Percentiles rank a stretch among this genome's conserved stretches.
Evolutionary conservation across 2,888 invertebrate species (phyloP).

Genomic region (Hyppa rectilinea): DNA sequence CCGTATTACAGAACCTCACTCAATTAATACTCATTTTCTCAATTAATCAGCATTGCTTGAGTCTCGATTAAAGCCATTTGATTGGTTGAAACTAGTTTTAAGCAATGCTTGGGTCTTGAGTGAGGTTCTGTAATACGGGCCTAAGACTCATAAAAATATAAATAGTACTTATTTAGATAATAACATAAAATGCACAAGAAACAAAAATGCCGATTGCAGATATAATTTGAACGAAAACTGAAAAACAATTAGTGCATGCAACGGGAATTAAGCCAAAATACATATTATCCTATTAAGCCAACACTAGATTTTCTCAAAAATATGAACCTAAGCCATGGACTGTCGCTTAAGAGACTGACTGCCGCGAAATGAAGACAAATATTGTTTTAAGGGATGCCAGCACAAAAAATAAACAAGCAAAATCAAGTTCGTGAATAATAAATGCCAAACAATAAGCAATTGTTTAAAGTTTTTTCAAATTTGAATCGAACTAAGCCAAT

Average conservation of each 20-base stretch:
- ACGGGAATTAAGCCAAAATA: neutral
- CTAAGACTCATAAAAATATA: too few species aligned
- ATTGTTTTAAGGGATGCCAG: slow-evolving; percentile 16
- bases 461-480: slow-evolving; percentile 4
- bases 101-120: too few species aligned
- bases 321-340: neutral
- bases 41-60: too few species aligned
- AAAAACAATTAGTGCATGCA: neutral
- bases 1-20: too few species aligned
- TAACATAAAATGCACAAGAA: too few species aligned
- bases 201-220: too few species aligned
- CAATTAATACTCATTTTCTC: too few species aligned
- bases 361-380: slow-evolving; percentile 35
- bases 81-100: too few species aligned
- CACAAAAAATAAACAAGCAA: slow-evolving; percentile 31
- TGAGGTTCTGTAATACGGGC: too few species aligned
- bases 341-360: slow-evolving; percentile 6
- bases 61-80: too few species aligned
- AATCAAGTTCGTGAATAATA: slow-evolving; percentile 40
- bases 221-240: neutral
- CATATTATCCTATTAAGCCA: neutral
- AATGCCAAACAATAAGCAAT: slow-evolving; percentile 36
- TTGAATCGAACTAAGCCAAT: slow-evolving; percentile 7
- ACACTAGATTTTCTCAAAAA: slow-evolving; percentile 12
- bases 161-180: too few species aligned